Evolutionary conservation across 1,140 invertebrate species (phyloP), one percentile per base, ranked within the genome.

Genomic region (Octopus sinensis): DNA sequence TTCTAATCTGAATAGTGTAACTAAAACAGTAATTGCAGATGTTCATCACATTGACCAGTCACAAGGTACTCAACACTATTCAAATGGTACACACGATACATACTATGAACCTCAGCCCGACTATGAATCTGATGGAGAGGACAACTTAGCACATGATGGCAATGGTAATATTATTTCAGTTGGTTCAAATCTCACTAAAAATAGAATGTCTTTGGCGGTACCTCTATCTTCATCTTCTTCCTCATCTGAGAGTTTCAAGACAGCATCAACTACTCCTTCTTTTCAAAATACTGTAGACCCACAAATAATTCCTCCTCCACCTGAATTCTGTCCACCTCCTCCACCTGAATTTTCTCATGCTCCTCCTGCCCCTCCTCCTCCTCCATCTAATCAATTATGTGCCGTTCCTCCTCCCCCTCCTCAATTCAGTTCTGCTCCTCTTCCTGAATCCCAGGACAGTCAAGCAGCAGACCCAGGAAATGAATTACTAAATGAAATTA

Each of bases 81-180:
- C 30, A 43, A 43, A 43, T 43, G 30, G 30, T 43, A 12, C 56
- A 62, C 7, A 73, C 4, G 17, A 76, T 56, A 52, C 52, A 52
- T 77, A 81, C 4, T 86, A 84, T 82, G 88, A 89, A 82, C 88
- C 88, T 23, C 87, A 86, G 68, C 88, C 88, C 7, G 88, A 89
- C 80, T 89, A 89, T 86, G 88, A 88, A 80, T 78, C 76, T 79
- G 86, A 87, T 13, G 86, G 85, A 80, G 87, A 86, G 54, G 86
- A 87, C 5, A 84, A 86, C 4, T 85, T 86, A 71, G 43, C 30
- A 62, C 17, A 43, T 4, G 81, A 81, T 81, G 17, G 73, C 4
- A 78, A 23, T 23, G 23, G 52, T 30, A 83, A 43, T 43, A 43
- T 43, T 43, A 43, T 43, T 43, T 43, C 30, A 43, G 30, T 43